phyloP scores from a whole-genome alignment of 2,797 vertebrate genomes.

The Sebastiscus albofasciatus region DNA sequence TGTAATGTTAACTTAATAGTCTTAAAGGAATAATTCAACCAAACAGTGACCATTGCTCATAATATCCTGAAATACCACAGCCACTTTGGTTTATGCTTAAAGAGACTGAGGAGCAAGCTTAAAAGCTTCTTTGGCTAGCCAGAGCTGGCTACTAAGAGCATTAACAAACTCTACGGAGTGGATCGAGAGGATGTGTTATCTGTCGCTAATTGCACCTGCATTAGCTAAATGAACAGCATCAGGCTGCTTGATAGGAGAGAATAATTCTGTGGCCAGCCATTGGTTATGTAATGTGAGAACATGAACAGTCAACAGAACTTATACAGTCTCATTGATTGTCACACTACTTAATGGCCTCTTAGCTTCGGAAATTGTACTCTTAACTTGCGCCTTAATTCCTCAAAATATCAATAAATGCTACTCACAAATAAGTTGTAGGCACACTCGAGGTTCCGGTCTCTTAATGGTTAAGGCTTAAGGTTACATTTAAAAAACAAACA shows the following conservation, averaged over 20 bases:
- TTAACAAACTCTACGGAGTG: conserved; percentile 41
- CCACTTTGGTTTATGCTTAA: conserved; percentile 45
- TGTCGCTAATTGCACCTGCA: conserved; percentile 43
- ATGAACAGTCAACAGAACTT: background rate
- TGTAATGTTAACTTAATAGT: conserved; percentile 11
- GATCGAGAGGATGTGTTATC: conserved; percentile 42
- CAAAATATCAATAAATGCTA: conserved; percentile 35
- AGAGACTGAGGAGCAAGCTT: conserved; percentile 35
- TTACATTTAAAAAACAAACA: background rate
- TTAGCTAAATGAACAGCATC: conserved; percentile 59
- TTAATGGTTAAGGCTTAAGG: background rate
- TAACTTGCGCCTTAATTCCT: conserved; percentile 8
- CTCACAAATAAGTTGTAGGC: conserved; percentile 10
- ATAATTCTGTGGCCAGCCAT: conserved; percentile 13
- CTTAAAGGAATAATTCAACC: conserved; percentile 25
- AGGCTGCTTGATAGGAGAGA: conserved; percentile 25
- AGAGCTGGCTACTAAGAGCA: conserved; percentile 45
- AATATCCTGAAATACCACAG: conserved; percentile 55
- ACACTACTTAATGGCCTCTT: conserved; percentile 38
- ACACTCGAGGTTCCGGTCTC: background rate
- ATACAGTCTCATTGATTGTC: conserved; percentile 36
- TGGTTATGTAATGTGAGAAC: conserved; percentile 29
- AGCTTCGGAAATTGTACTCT: conserved; percentile 20
- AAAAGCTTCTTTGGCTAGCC: conserved; percentile 67
- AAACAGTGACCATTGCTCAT: conserved; percentile 34